Base-by-base conservation (phyloP, 2,113 vertebrate species). In the Scalopus aquaticus region DNA sequence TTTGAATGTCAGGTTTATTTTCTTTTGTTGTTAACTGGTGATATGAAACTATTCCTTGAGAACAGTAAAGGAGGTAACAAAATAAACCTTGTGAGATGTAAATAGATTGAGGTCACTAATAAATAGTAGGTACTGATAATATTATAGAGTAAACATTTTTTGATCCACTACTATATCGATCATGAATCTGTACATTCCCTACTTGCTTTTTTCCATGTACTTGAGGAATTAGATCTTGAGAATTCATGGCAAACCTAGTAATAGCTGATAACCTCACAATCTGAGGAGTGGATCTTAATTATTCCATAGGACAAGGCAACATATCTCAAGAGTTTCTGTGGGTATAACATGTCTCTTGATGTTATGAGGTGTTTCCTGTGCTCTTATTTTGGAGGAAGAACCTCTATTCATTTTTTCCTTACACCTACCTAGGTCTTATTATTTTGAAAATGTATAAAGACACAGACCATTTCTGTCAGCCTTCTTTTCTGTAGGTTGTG, bases 371-470 rank as follows among this genome's bases (percentile, higher is more conserved):
- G 17, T 39, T 60, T 30, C 28, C 46, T 73, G 22, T 0, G 1
- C 9, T 22, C 83, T 56, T 30, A 2, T 86, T 80, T 77, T 85
- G 24, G 67, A 90, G 24, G 24, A 76, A 81, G 28, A 87, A 90
- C 11, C 0, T 77, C 0, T 70, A 46, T 15, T 49, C 12, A 32
- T 26, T 24, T 72, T 42, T 42, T n/a, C 6, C n/a, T 73, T 70
- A 76, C 32, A 72, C 0, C 26, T 42, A 60, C 16, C 24, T 74
- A 15, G 62, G 28, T n/a, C 30, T 87, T 42, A 39, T 42, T 73
- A 85, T 95, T 74, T 28, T 79, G 70, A 83, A 94, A 87, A 89
- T 81, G 15, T 32, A 24, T 60, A 73, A 86, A 92, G 24, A 70
- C 12, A 70, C 4, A 37, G 49, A 69, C 9, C 76, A 60, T 67